A percentile compares a stretch with the other conserved stretches of the same genome.
These are phyloP conservation scores for Andrena dorsata DNA, from an alignment of 2,888 invertebrate genomes.

Conservation along the genomic window DNA sequence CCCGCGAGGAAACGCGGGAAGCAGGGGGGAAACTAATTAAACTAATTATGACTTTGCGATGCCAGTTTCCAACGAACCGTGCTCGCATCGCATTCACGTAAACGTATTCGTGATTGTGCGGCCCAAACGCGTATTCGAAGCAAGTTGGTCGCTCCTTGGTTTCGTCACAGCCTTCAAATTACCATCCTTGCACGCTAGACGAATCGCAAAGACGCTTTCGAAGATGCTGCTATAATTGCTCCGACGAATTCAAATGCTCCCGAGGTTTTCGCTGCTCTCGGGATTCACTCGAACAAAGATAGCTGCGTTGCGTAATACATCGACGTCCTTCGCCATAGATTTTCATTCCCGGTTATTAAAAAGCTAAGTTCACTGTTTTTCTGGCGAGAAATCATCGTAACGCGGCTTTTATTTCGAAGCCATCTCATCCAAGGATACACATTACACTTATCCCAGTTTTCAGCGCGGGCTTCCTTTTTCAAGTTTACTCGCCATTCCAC, in stretches of 20 bases:
- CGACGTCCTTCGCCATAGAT: background rate
- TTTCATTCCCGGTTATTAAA: background rate
- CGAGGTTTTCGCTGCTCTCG: background rate
- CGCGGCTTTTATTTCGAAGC: constrained; percentile 16
- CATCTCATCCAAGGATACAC: constrained; percentile 13
- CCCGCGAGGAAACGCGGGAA: background rate
- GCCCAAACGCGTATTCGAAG: background rate
- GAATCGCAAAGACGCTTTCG: constrained; percentile 18
- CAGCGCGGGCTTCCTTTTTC: constrained; percentile 18
- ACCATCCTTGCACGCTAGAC: constrained; percentile 18
- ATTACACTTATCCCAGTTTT: constrained; percentile 16
- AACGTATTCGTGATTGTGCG: constrained; percentile 2
- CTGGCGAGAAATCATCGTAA: background rate
- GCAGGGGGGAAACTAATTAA: constrained; percentile 72
- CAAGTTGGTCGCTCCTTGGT: constrained; percentile 28
- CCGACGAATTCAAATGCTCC: constrained; percentile 17
- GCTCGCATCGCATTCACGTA: background rate
- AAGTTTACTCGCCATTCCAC: constrained; percentile 17
- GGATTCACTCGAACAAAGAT: background rate
- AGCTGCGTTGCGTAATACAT: background rate
- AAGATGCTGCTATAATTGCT: constrained; percentile 12
- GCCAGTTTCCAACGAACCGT: constrained; percentile 69
- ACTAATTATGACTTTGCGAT: constrained; percentile 76
- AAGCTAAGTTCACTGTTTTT: background rate
- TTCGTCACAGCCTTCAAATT: constrained; percentile 39